Evolutionary conservation across 2,797 vertebrate species (phyloP), one percentile per base, ranked within the genome.

Genomic region (Yasuhikotakia modesta): DNA sequence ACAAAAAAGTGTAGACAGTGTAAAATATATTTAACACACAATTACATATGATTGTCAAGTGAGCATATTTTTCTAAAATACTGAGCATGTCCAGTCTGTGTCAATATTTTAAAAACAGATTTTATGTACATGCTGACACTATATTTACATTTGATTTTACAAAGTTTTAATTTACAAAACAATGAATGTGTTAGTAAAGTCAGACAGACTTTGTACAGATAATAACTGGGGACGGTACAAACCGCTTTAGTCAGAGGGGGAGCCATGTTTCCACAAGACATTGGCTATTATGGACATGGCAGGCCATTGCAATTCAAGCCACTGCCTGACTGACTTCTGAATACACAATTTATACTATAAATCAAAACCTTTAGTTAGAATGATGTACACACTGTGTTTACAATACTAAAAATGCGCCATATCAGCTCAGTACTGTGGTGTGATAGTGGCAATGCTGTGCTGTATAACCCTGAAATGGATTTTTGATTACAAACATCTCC

Each of bases 21-120:
- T 80, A 82, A 89, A 89, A 87, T 84, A 88, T 83, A 86, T 90
- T 87, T 76, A 88, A 84, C 66, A 70, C 89, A 90, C 91, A 92
- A 86, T 91, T 89, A 83, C 90, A 91, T 90, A 35, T 89, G 89
- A 93, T 93, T 92, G 92, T 92, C 91, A 89, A 81, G 85, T 89
- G 84, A 89, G 84, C 55, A 82, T 72, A 83, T 81, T 55, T 60
- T 71, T 57, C 79, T 83, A 72, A 81, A 82, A 86, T 81, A 75
- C 70, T 86, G 85, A 90, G 87, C 86, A 86, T 85, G 78, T 81
- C 87, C 89, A 88, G 89, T 86, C 88, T 82, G 90, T 91, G 86
- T 88, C 86, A 89, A 91, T 84, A 91, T 88, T 92, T 90, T 83
- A 82, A 87, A 90, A 86, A 87, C 86, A 88, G 87, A 88, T 88